Conservation (phyloP, 2,888 invertebrate species). For the Deilephila porcellus region DNA sequence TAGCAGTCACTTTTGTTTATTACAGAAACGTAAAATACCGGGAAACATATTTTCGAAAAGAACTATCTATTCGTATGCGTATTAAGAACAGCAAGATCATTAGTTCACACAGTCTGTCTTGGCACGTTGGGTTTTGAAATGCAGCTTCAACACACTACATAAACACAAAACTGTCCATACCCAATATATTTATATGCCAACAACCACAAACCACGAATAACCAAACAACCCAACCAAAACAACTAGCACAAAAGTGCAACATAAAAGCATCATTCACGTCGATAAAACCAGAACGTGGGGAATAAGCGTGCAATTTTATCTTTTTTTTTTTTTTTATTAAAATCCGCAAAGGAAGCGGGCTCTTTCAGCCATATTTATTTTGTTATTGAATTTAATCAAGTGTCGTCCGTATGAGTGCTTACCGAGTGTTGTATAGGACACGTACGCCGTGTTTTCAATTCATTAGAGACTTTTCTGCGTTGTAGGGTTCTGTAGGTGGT, state of each 20-base stretch:
- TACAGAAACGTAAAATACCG: too few relatives aligned
- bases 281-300: slow-evolving; percentile 4
- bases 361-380: slow-evolving; percentile 39
- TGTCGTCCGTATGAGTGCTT: slow-evolving; percentile 72
- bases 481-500: not conserved
- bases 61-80: not conserved
- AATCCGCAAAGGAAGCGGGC: slow-evolving; percentile 7
- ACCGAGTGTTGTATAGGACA: slow-evolving; percentile 53
- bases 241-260: slow-evolving; percentile 5
- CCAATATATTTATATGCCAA: not conserved
- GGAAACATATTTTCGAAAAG: too few relatives aligned
- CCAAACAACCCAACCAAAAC: slow-evolving; percentile 10
- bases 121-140: too few relatives aligned
- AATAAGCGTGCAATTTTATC: slow-evolving; percentile 15
- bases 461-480: slow-evolving; percentile 34
- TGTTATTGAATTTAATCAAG: slow-evolving; percentile 62
- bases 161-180: not conserved
- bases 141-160: not conserved
- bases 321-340: slow-evolving; percentile 3
- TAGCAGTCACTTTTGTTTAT: too few relatives aligned
- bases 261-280: slow-evolving; percentile 18
- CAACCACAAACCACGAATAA: not conserved
- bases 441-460: slow-evolving; percentile 36
- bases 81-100: too few relatives aligned
- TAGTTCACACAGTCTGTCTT: too few relatives aligned